Conservation (phyloP, 2,113 vertebrate species). For the human region GRCh38 chr2:74350501-74351000, state of each 20-base stretch:
- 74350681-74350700: not conserved
- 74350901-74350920: constrained; percentile 57
- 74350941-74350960: constrained; percentile 90
- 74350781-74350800: constrained; percentile 87
- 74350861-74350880: constrained; percentile 78
- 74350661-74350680: not conserved
- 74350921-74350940: constrained; percentile 41
- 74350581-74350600: not conserved
- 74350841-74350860: constrained; percentile 79
- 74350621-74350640: not conserved
- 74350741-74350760: constrained; percentile 83
- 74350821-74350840: constrained; percentile 74
- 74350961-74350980: constrained; percentile 82
- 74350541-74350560: not conserved
- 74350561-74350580: not conserved
- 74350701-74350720: not conserved
- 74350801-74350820: constrained; percentile 83
- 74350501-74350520: constrained; percentile 81
- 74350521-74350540: not conserved
- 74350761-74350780: constrained; percentile 87
- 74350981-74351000: constrained; percentile 82
- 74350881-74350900: constrained; percentile 77
- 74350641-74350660: not conserved
- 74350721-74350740: constrained; percentile 82
- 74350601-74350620: not conserved